Evolutionary conservation across 2,113 vertebrate species (phyloP).

Genomic region (Sphyrna mokarran): DNA sequence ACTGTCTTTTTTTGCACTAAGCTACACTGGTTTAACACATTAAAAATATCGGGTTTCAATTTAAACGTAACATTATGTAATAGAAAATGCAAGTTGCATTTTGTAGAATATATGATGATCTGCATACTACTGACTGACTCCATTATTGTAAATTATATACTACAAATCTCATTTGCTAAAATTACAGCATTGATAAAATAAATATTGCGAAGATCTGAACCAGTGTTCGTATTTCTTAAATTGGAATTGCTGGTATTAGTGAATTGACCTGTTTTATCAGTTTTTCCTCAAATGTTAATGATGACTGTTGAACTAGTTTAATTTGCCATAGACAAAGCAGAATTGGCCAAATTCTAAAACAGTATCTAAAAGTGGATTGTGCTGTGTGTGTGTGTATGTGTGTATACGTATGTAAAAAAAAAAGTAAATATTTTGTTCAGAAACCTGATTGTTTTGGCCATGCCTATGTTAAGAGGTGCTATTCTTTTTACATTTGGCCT

Average conservation of each 20-base stretch:
- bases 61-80: not conserved
- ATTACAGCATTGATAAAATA: not conserved
- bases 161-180: constrained; percentile 7
- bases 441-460: not conserved
- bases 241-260: not conserved
- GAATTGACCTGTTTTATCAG: not conserved
- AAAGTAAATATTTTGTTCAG: not conserved
- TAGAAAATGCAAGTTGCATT: not conserved
- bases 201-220: constrained; percentile 21
- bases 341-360: not conserved
- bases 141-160: constrained; percentile 39
- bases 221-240: constrained; percentile 28
- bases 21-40: not conserved
- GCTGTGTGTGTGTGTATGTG: no score
- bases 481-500: not conserved
- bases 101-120: constrained; percentile 35
- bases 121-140: constrained; percentile 35
- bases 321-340: not conserved
- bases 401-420: no score
- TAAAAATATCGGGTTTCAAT: not conserved
- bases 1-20: not conserved
- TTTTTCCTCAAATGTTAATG: constrained; percentile 1
- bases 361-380: not conserved
- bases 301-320: not conserved
- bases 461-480: not conserved